Evolutionary conservation across 2,888 invertebrate species (phyloP).

Genomic region (Noctua fimbriata): DNA sequence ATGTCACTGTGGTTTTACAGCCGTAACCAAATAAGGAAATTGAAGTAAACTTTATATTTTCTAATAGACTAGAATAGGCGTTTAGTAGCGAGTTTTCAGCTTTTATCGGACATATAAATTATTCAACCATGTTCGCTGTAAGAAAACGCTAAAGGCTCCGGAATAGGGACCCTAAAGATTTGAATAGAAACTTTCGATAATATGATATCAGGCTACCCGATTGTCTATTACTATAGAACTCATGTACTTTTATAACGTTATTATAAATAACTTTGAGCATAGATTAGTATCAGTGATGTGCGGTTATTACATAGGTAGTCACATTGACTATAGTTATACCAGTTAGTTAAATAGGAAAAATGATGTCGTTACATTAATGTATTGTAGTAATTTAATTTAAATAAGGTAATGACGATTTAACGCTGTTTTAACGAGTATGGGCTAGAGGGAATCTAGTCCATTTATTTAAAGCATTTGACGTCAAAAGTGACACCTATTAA

Average conservation of each 20-base stretch:
- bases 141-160: background rate
- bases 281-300: constrained; percentile 41
- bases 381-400: constrained; percentile 24
- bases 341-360: constrained; percentile 35
- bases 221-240: background rate
- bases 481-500: background rate
- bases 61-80: no score
- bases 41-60: background rate
- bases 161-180: background rate
- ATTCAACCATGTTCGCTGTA: background rate
- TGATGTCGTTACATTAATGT: constrained; percentile 11
- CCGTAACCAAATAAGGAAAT: constrained; percentile 21
- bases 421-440: constrained; percentile 6
- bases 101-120: background rate
- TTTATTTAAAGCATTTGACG: background rate
- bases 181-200: constrained; percentile 1
- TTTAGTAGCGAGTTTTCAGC: no score
- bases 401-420: constrained; percentile 23
- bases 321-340: background rate
- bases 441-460: background rate
- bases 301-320: constrained; percentile 35
- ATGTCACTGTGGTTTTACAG: constrained; percentile 5
- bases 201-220: background rate
- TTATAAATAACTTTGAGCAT: constrained; percentile 31
- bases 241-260: constrained; percentile 20